These are phyloP conservation scores for Disparrhopalites patrizii DNA, from an alignment of 2,888 invertebrate species.

Conservation along the genomic window DNA sequence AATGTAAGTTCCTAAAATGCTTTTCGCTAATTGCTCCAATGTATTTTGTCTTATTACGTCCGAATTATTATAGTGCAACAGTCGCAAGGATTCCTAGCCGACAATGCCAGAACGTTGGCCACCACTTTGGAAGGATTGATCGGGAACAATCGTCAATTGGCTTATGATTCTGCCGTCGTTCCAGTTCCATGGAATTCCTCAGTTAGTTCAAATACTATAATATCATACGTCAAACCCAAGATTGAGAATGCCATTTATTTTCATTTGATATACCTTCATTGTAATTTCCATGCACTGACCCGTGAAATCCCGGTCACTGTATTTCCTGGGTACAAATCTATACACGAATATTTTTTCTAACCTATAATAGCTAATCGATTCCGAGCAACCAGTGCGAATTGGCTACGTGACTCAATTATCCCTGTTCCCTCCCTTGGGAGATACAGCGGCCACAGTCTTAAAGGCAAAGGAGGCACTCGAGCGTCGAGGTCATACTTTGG, in stretches of 20 bases:
- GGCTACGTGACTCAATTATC: constrained; percentile 31
- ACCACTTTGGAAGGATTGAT: background rate
- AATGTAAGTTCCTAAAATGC: no score
- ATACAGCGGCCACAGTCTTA: constrained; percentile 23
- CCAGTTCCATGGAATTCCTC: constrained; percentile 40
- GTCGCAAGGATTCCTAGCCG: constrained; percentile 1
- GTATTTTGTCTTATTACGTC: no score
- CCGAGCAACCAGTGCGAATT: constrained; percentile 21
- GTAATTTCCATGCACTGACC: no score
- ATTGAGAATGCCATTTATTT: no score
- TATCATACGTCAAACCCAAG: background rate
- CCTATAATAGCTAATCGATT: constrained; percentile 22
- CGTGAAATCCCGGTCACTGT: background rate
- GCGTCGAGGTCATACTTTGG: constrained; percentile 26
- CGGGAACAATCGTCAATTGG: constrained; percentile 12
- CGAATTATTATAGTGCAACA: no score
- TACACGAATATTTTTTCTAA: background rate
- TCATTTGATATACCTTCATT: no score
- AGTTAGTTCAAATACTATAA: constrained; percentile 16
- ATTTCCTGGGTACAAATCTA: background rate
- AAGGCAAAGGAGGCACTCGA: constrained; percentile 30
- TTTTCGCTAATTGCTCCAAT: no score
- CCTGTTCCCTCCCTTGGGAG: constrained; percentile 30
- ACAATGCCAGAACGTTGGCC: background rate
- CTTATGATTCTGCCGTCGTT: constrained; percentile 31